Conservation (phyloP, 1,140 invertebrate genomes). For the Portunus trituberculatus region DNA sequence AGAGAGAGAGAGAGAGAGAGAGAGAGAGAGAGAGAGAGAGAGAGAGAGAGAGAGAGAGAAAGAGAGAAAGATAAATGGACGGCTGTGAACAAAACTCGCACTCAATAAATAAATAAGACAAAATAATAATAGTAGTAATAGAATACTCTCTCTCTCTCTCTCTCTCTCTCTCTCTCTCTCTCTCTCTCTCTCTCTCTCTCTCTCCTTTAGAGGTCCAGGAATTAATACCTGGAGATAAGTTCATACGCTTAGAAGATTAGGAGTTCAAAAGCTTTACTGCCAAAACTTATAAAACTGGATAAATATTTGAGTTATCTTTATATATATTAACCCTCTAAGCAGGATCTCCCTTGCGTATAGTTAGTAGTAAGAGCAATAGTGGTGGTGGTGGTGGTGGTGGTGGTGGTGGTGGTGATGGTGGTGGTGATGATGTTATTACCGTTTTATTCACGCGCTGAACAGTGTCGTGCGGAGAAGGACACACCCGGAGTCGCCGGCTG, state of each 20-base stretch:
- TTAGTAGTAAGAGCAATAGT: background rate
- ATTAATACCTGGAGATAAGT: no score
- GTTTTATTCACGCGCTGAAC: background rate
- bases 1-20: conserved; percentile 29
- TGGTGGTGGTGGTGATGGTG: background rate
- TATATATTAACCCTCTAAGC: background rate
- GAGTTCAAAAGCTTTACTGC: no score
- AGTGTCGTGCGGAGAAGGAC: background rate
- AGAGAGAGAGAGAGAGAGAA: conserved; percentile 38
- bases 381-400: background rate
- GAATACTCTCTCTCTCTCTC: conserved; percentile 28
- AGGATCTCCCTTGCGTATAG: background rate
- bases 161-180: conserved; percentile 36
- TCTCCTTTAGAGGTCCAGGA: background rate
- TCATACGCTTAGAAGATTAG: no score
- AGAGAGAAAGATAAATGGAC: background rate
- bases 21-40: conserved; percentile 38
- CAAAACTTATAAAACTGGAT: background rate
- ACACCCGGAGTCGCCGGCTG: background rate
- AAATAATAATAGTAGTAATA: no score
- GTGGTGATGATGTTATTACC: background rate
- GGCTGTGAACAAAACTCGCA: no score
- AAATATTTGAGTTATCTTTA: background rate
- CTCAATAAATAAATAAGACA: no score
- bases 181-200: conserved; percentile 11